A percentile compares a stretch with the other conserved stretches of the same genome.
Conservation (phyloP, 2,888 invertebrate species). For the Xylocampa areola region DNA sequence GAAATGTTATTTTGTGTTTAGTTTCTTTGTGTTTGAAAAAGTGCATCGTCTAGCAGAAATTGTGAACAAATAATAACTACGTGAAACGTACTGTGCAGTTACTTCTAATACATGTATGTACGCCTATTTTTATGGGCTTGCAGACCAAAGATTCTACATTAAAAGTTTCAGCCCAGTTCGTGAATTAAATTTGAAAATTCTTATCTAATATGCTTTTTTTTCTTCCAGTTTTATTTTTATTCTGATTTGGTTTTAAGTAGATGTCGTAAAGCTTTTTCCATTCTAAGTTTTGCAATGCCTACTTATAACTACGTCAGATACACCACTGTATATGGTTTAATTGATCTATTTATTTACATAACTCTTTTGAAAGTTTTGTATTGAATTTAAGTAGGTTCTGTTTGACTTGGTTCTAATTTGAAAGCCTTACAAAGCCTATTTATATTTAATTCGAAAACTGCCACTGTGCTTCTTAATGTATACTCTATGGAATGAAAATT, state of each 20-base stretch:
- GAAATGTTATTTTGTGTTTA: neutral
- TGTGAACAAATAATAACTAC: no score
- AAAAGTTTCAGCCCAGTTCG: no score
- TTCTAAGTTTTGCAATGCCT: slow-evolving; percentile 18
- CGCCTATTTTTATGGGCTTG: no score
- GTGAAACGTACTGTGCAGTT: no score
- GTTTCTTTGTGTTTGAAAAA: neutral
- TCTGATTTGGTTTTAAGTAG: slow-evolving; percentile 47
- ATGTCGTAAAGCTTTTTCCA: slow-evolving; percentile 37
- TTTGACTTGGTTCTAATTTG: slow-evolving; percentile 13
- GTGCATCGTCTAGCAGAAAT: no score
- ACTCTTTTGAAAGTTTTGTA: neutral
- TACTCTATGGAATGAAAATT: neutral
- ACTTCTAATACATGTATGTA: no score
- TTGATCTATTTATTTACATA: neutral
- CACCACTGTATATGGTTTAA: neutral
- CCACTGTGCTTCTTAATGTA: neutral
- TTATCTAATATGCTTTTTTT: neutral
- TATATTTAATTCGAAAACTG: slow-evolving; percentile 16
- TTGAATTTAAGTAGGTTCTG: slow-evolving; percentile 43
- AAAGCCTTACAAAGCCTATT: slow-evolving; percentile 25
- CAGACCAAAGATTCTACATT: no score
- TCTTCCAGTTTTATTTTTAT: slow-evolving; percentile 1
- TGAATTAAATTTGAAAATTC: no score
- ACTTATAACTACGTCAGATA: slow-evolving; percentile 21